These are phyloP conservation scores for Bursaphelenchus okinawaensis DNA, from an alignment of 2,888 invertebrate genomes.

Conservation along the genomic window DNA sequence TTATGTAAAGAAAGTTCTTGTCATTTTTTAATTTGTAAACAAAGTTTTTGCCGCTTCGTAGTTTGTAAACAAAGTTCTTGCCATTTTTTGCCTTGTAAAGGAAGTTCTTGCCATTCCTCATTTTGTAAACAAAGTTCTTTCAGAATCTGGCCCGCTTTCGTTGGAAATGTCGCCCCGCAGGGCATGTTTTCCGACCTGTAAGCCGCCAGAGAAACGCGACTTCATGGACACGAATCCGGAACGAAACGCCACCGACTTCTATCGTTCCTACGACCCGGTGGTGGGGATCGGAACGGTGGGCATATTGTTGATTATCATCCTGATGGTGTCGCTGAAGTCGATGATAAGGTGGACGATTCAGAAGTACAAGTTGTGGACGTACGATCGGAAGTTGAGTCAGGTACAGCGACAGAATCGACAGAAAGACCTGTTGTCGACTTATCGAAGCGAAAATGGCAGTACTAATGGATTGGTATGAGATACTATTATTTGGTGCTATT, in stretches of 20 bases:
- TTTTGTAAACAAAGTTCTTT: no score
- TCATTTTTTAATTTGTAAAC: no score
- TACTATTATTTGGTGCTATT: no score
- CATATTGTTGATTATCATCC: constrained; percentile 44
- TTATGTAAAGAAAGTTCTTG: no score
- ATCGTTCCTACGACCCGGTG: constrained; percentile 47
- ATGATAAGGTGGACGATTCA: constrained; percentile 36
- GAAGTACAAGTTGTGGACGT: constrained; percentile 38
- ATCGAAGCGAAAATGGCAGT: neutral
- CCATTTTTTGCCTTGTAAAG: no score
- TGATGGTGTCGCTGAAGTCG: constrained; percentile 39
- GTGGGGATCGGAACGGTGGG: constrained; percentile 49
- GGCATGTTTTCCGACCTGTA: constrained; percentile 34
- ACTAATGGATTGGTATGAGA: neutral
- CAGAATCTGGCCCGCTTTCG: neutral
- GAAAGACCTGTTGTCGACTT: neutral
- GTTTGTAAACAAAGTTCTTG: no score
- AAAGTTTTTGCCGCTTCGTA: no score
- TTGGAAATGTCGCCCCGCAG: constrained; percentile 13
- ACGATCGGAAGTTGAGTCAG: constrained; percentile 10
- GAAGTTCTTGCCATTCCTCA: no score
- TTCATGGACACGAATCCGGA: constrained; percentile 52
- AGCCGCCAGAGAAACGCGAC: constrained; percentile 49
- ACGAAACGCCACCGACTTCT: constrained; percentile 42
- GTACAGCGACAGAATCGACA: neutral